Evolutionary conservation across 2,888 invertebrate species (phyloP), one percentile per base, ranked within the genome.

Genomic region (Cremastobaeus sp.): DNA sequence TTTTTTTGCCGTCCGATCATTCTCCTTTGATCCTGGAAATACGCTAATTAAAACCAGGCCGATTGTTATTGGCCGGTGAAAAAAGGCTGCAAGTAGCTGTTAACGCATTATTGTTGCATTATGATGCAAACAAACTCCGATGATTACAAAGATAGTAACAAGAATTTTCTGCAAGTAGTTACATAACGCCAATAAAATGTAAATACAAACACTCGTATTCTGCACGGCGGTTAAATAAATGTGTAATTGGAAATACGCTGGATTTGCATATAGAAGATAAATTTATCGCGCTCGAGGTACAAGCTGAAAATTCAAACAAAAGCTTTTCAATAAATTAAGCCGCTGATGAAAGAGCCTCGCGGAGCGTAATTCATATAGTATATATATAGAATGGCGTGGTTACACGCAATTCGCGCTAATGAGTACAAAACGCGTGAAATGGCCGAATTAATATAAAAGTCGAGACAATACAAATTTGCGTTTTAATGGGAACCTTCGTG

Each of bases 401-500:
- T n/a, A n/a, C n/a, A n/a, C n/a, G 30, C 43, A 32, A 57, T 28
- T 43, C 0, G 35, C 15, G 9, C 11, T 1, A 52, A 12, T n/a
- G 20, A 14, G 34, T 25, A 25, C 18, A 11, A 37, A 50, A 43
- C 25, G 25, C 25, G 5, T 5, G 15, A 15, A 12, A 3, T 37
- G 17, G 14, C 11, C 4, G n/a, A n/a, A n/a, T n/a, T n/a, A n/a
- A 15, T 9, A 14, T 37, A 2, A 8, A 8, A 32, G 32, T 30
- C 21, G 41, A n/a, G 50, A 28, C 17, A 43, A 17, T 43, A 18
- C 64, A 43, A 52, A 64, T 64, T 64, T 52, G 45, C 41, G 32
- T 43, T 68, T 68, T 57, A 68, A 68, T 59, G 20, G 21, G 37
- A 8, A 50, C 37, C 35, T 34, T 34, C 54, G 39, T 28, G 59